phyloP scores from a whole-genome alignment of 2,797 vertebrate genomes.

The Chaunax sp. region DNA sequence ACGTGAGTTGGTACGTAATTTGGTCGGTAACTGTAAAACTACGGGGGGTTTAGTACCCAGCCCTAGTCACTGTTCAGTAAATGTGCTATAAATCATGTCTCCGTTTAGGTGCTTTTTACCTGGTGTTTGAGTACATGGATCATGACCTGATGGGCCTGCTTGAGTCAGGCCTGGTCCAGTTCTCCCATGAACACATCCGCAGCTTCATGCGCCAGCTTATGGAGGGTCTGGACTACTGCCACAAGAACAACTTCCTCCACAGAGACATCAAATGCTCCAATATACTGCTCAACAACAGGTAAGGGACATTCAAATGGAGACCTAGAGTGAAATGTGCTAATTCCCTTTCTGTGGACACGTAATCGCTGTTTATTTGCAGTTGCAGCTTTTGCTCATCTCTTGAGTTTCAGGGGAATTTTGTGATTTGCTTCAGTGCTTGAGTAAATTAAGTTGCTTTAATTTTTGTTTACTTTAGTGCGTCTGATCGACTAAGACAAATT shows the following conservation, averaged over 20 bases:
- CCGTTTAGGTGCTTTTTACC: conserved; percentile 93
- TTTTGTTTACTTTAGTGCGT: too few species aligned
- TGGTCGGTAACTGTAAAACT: too few species aligned
- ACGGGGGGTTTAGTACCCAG: too few species aligned
- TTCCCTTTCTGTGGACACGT: background rate
- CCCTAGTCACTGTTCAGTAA: too few species aligned
- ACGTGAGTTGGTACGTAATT: too few species aligned
- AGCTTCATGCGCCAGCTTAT: conserved; percentile 99
- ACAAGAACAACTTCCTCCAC: conserved; percentile 99
- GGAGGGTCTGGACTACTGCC: conserved; percentile 99
- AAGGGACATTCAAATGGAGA: conserved; percentile 7
- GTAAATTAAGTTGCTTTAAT: too few species aligned
- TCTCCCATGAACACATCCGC: conserved; percentile 97
- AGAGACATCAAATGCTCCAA: conserved; percentile 99
- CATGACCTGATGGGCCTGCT: conserved; percentile 99
- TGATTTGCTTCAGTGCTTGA: too few species aligned
- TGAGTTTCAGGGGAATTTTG: too few species aligned
- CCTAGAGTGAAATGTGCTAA: background rate
- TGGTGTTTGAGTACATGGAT: conserved; percentile 99
- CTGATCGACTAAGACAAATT: too few species aligned
- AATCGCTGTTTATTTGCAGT: background rate
- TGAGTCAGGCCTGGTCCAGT: conserved; percentile 97
- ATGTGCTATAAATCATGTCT: too few species aligned
- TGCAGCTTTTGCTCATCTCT: background rate
- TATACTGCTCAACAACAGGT: conserved; percentile 98